Evolutionary conservation across 2,113 vertebrate species (phyloP).

Genomic region (Amia ocellicauda): DNA sequence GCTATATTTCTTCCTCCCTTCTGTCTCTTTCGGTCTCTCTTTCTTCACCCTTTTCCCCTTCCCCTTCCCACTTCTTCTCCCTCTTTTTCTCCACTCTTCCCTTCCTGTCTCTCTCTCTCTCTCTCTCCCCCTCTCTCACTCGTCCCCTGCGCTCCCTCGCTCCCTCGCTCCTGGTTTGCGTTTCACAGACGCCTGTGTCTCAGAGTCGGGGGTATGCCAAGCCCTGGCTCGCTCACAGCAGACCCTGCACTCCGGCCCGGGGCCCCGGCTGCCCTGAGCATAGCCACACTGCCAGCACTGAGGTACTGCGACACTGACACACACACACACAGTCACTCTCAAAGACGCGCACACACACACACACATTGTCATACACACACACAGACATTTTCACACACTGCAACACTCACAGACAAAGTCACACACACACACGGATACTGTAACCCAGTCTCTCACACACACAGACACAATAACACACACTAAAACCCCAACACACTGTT

Average conservation of each 20-base stretch:
- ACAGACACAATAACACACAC: neutral
- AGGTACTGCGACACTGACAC: slow-evolving; percentile 56
- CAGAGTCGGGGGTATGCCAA: slow-evolving; percentile 96
- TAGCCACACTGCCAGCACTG: slow-evolving; percentile 60
- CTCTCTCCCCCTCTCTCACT: slow-evolving; percentile 25
- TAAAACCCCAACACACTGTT: too few species aligned
- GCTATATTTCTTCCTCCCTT: neutral
- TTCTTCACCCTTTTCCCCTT: slow-evolving; percentile 20
- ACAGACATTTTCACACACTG: neutral
- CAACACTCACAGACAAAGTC: neutral
- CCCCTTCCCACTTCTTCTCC: slow-evolving; percentile 14
- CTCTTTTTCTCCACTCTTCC: neutral
- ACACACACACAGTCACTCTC: slow-evolving; percentile 20
- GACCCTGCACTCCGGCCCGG: slow-evolving; percentile 85
- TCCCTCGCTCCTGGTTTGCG: slow-evolving; percentile 60
- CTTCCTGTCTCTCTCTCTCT: neutral
- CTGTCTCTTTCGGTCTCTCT: slow-evolving; percentile 23
- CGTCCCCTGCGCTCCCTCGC: slow-evolving; percentile 47
- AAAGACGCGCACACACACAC: neutral
- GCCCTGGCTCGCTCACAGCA: slow-evolving; percentile 99
- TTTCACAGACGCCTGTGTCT: slow-evolving; percentile 88
- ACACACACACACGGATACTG: neutral
- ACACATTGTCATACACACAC: neutral
- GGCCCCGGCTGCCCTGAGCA: slow-evolving; percentile 85
- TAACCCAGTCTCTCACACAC: neutral